Conservation (phyloP, 2,113 vertebrate genomes). For the Struthio camelus region DNA sequence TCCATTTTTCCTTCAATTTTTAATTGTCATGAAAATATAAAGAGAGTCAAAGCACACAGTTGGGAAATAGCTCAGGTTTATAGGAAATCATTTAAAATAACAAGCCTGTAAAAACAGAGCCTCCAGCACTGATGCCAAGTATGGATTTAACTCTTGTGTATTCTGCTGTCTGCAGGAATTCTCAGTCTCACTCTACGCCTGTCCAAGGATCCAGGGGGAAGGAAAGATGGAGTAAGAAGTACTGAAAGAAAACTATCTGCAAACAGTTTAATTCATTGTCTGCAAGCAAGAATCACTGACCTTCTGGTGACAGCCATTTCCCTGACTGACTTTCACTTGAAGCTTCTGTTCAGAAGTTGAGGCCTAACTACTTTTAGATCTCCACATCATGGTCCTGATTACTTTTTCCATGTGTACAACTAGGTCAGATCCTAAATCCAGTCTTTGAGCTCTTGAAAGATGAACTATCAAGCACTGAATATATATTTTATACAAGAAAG, state of each 20-base stretch:
- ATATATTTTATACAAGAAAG: not conserved
- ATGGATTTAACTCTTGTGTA: not conserved
- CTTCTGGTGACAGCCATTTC: not conserved
- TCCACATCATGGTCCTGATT: not conserved
- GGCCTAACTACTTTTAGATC: not conserved
- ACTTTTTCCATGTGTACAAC: not conserved
- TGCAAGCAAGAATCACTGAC: not conserved
- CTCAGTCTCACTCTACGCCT: not conserved
- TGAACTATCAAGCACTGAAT: not conserved
- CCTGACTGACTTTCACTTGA: not conserved
- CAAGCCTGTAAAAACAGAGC: not conserved
- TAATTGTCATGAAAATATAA: not conserved
- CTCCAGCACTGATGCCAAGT: not conserved
- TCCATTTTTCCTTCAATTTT: not conserved
- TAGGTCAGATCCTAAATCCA: not conserved
- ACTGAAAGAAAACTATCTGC: not conserved
- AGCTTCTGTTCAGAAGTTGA: not conserved
- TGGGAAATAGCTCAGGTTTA: not conserved
- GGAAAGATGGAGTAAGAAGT: not conserved
- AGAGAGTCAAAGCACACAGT: not conserved
- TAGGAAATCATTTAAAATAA: not conserved
- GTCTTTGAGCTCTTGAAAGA: not conserved
- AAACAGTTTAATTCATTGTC: not conserved
- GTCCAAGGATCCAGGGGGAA: not conserved
- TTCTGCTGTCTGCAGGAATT: not conserved